Percentiles rank a stretch among this genome's conserved stretches.
Evolutionary conservation across 37 sponge, comb jelly and placozoan species (phyloP).

Genomic region (Petrosia ficiformis): DNA sequence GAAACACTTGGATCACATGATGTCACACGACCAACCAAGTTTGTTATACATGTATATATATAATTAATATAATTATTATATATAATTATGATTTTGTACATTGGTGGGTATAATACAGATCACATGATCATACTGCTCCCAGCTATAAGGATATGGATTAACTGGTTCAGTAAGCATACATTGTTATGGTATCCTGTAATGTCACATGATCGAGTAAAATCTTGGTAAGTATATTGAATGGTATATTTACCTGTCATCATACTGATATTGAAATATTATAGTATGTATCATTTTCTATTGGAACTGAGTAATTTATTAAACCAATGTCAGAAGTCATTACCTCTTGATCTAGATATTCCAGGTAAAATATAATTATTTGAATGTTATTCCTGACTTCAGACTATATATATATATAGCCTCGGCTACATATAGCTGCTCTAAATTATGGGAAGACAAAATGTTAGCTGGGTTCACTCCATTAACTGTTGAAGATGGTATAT

Average conservation of each 20-base stretch:
- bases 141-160: slow-evolving; percentile 41
- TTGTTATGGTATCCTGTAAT: slow-evolving; percentile 29
- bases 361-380: no score
- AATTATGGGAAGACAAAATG: slow-evolving; percentile 64
- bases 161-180: slow-evolving; percentile 53
- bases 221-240: slow-evolving; percentile 21
- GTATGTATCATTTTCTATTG: no score
- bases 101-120: no score
- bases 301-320: neutral
- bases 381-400: no score
- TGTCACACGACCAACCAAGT: no score
- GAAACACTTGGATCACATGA: no score
- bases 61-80: no score
- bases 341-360: neutral
- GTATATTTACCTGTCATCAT: no score
- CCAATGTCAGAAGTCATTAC: neutral
- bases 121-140: slow-evolving; percentile 37
- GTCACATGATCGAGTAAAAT: neutral
- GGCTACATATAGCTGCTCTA: neutral
- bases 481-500: slow-evolving; percentile 20
- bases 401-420: no score
- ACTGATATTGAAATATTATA: no score
- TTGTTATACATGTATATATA: no score
- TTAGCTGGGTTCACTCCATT: slow-evolving; percentile 53
- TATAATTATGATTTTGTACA: no score